Base-by-base conservation (phyloP, 2,113 vertebrate species). In the Passer domesticus region DNA sequence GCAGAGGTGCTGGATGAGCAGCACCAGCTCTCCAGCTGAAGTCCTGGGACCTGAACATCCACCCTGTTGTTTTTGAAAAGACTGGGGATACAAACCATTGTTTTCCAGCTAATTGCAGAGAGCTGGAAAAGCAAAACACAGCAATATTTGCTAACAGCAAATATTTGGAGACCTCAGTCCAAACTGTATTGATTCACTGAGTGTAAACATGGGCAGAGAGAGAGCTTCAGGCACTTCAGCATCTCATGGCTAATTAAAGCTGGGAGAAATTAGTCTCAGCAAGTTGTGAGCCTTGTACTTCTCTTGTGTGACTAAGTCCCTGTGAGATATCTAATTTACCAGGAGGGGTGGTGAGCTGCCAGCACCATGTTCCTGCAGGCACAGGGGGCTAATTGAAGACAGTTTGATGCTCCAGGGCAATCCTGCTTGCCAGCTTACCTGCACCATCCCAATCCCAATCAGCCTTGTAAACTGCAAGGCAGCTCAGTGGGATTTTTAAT, bases 211-310 rank as follows among this genome's bases (percentile, higher is more conserved):
- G 3, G 83, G 79, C 86, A 94, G 63, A 47, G 44, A 78, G 56
- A 81, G 67, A 44, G 87, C 79, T 93, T 44, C 37, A 85, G 82
- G 92, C 78, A 35, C 47, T 88, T 78, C 33, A 59, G 43, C 72
- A 93, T 83, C 93, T 95, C 82, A 68, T 0, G 3, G 83, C 68
- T 93, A 92, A 97, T 96, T 93, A 94, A 93, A 93, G 53, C 64
- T 47, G 64, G 60, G 76, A 93, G 88, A 73, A 95, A 94, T 94
- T 93, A 88, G 92, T 89, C 92, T 95, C 76, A 63, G 90, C 95
- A 96, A 85, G 94, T 95, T 92, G 90, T 25, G 75, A 91, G 68
- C 85, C 82, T n/a, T 86, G 83, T 90, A 86, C 35, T 70, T 74
- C 82, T 60, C 69, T 0, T 1, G 49, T 75, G 66, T 92, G 86